Evolutionary conservation across 1,140 invertebrate species (phyloP), one percentile per base, ranked within the genome.

Genomic region (Drosophila subobscura): DNA sequence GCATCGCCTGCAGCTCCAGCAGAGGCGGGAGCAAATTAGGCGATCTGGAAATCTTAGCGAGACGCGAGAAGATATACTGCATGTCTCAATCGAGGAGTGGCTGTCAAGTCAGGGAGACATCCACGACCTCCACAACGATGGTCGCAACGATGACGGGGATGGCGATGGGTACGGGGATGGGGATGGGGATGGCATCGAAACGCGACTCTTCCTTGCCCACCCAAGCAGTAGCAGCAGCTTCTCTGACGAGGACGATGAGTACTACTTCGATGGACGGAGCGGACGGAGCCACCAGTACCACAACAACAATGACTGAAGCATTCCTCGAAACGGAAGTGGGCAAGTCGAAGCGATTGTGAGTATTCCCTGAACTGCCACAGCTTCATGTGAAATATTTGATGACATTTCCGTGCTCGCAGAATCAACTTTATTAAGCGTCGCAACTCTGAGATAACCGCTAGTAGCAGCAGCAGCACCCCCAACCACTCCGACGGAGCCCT

Each of bases 351-450:
- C 77, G 88, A 70, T 78, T 91, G 90, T 91, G 44, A 77, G 89
- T 89, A 14, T 0, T 16, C n/a, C n/a, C 6, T n/a, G 25, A n/a
- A 20, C 16, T 20, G 16, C 16, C 0, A 20, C 16, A 20, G 16
- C 16, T 20, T 20, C 16, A 0, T 12, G 0, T 16, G 10, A 40
- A 41, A 14, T 5, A n/a, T n/a, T 0, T n/a, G n/a, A 16, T 25
- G 6, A 1, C n/a, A 8, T 25, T 33, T 25, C 4, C 2, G 16
- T 33, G 16, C 16, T 83, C 42, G 45, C 88, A 93, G 89, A 91
- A 93, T 89, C 73, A 93, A 89, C 92, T 93, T 92, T 91, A 93
- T 91, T 79, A 93, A 90, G 79, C 92, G 79, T 40, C 90, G 90
- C 59, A 91, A 91, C 71, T 91, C 91, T 72, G 75, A 91, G 88